Evolutionary conservation across 2,113 vertebrate species (phyloP).

Genomic region (Turdus rufiventris): DNA sequence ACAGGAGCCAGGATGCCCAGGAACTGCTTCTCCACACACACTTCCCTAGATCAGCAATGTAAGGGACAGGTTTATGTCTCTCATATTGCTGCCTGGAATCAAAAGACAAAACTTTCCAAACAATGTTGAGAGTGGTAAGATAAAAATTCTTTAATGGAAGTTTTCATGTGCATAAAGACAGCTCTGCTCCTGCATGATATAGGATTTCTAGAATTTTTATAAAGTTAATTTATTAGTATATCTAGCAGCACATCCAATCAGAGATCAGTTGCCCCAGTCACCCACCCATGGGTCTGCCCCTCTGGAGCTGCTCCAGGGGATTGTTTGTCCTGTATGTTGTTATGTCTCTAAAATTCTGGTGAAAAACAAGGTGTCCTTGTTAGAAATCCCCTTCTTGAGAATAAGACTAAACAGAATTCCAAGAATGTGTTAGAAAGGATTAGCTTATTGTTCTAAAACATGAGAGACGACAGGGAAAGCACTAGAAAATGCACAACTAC

Average conservation of each 20-base stretch:
- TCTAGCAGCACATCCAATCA: neutral
- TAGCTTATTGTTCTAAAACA: neutral
- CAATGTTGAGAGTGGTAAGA: neutral
- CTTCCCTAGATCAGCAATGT: neutral
- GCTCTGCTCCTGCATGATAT: rapidly evolving
- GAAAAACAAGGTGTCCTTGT: neutral
- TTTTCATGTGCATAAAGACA: neutral
- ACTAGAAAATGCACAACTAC: neutral
- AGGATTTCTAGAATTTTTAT: neutral
- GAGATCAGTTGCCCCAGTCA: neutral
- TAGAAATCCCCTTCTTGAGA: neutral
- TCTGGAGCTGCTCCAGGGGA: neutral
- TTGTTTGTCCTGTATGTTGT: neutral
- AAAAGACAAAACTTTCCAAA: neutral
- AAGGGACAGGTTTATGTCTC: neutral
- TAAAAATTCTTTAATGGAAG: neutral
- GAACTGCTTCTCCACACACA: neutral
- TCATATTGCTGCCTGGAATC: neutral
- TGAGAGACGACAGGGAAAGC: neutral
- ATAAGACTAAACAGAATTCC: neutral
- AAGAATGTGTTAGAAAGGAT: neutral
- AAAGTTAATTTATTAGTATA: neutral
- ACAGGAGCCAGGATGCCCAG: neutral
- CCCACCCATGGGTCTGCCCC: neutral
- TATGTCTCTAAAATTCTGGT: neutral